Evolutionary conservation across 2,113 vertebrate genomes (phyloP).

Genomic region (Heterocephalus glaber): DNA sequence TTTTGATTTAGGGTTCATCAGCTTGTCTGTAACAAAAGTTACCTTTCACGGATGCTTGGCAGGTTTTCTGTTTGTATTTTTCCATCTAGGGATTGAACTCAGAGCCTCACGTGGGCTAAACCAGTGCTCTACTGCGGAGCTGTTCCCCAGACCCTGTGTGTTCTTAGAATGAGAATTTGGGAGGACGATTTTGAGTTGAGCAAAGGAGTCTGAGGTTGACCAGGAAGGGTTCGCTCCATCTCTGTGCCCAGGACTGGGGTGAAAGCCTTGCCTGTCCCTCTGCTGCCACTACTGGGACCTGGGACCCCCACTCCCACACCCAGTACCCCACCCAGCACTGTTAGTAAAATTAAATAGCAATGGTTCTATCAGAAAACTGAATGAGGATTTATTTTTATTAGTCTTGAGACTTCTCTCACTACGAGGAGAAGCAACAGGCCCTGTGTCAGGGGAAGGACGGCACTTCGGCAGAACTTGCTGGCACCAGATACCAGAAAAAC

Average conservation of each 20-base stretch:
- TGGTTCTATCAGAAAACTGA: not conserved
- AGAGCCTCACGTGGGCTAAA: not conserved
- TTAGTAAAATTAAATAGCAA: not conserved
- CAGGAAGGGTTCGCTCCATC: not conserved
- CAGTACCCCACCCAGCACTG: fast-evolving
- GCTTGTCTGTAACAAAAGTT: not conserved
- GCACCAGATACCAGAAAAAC: not conserved
- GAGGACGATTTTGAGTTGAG: not conserved
- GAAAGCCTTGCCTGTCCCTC: not conserved
- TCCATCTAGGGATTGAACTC: not conserved
- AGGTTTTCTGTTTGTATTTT: not conserved
- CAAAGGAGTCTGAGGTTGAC: not conserved
- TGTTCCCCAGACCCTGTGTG: not conserved
- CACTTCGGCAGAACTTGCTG: not conserved
- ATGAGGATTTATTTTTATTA: not conserved
- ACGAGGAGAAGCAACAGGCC: not conserved
- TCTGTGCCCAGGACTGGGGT: not conserved
- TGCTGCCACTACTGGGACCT: not conserved
- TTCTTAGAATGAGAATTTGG: not conserved
- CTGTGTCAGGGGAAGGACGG: not conserved
- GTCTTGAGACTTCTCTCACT: not conserved
- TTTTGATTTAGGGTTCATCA: not conserved
- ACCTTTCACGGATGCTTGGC: not conserved
- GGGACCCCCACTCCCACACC: not conserved
- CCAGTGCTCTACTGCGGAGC: not conserved